Percentiles rank a stretch among this genome's conserved stretches.
Evolutionary conservation across 2,888 invertebrate species (phyloP).

Genomic region (Andrena bucephala): DNA sequence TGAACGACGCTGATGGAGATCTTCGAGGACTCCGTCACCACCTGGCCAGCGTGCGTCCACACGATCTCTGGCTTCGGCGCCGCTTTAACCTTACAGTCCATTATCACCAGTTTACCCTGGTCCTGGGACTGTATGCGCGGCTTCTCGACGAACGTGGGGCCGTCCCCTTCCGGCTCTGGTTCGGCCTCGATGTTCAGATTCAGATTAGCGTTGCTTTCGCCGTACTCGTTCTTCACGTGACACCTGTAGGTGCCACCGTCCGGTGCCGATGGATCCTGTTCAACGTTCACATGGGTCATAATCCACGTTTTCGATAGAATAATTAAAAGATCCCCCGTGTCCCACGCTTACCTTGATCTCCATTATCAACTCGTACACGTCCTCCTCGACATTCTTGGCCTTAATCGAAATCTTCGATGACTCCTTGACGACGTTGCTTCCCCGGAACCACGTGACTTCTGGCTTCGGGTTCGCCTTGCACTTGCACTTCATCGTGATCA

Average conservation of each 20-base stretch:
- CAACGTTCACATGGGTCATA: background rate
- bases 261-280: slow-evolving; percentile 91
- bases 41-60: slow-evolving; percentile 93
- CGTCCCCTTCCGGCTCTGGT: slow-evolving; percentile 96
- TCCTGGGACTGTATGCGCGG: slow-evolving; percentile 94
- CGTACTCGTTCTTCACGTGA: slow-evolving; percentile 97
- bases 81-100: slow-evolving; percentile 95
- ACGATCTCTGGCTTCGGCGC: slow-evolving; percentile 92
- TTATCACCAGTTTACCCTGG: slow-evolving; percentile 93
- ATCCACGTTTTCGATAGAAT: background rate
- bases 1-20: slow-evolving; percentile 91
- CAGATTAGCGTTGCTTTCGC: slow-evolving; percentile 98
- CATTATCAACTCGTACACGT: slow-evolving; percentile 94
- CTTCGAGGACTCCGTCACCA: slow-evolving; percentile 93
- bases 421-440: slow-evolving; percentile 93
- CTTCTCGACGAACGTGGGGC: slow-evolving; percentile 97
- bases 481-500: slow-evolving; percentile 98
- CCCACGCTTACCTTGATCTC: slow-evolving; percentile 89
- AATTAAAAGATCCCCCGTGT: background rate
- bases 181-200: slow-evolving; percentile 98
- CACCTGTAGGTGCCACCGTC: slow-evolving; percentile 97
- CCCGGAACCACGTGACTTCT: slow-evolving; percentile 97
- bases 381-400: slow-evolving; percentile 91
- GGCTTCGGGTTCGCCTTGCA: slow-evolving; percentile 98
- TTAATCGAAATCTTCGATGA: slow-evolving; percentile 94